Conservation (phyloP, 35 echinoderm and acorn worm genomes). For the Ptychodera flava region DNA sequence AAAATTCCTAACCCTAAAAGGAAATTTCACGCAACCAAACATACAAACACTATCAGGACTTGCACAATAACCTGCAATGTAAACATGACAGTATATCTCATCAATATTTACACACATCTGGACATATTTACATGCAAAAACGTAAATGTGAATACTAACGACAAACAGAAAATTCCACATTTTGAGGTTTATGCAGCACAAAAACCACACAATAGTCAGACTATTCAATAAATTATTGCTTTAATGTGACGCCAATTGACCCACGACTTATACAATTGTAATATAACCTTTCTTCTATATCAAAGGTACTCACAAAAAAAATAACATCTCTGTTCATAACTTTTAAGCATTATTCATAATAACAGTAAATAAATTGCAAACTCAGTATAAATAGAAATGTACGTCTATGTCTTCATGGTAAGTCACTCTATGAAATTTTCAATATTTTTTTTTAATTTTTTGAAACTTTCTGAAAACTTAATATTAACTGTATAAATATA, state of each 20-base stretch:
- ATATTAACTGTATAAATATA: background rate
- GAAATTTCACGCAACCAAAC: background rate
- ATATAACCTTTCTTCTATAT: background rate
- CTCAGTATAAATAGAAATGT: background rate
- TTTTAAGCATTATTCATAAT: background rate
- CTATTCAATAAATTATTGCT: background rate
- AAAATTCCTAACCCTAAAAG: background rate
- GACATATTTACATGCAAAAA: constrained; percentile 1
- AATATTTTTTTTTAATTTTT: background rate
- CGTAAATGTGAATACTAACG: too few relatives aligned
- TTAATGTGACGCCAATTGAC: background rate
- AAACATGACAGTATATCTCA: background rate
- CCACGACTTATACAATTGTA: background rate
- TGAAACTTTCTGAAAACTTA: background rate
- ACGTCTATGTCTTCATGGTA: too few relatives aligned
- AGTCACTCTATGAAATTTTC: too few relatives aligned
- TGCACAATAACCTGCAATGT: background rate
- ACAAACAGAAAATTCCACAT: background rate
- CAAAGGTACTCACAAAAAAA: background rate
- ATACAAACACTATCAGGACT: background rate
- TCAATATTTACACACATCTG: background rate
- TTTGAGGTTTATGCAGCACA: background rate
- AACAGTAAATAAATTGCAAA: background rate
- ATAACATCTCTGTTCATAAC: background rate
- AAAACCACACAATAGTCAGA: background rate